Evolutionary conservation across 2,113 vertebrate species (phyloP).

Genomic region (Engystomops pustulosus): DNA sequence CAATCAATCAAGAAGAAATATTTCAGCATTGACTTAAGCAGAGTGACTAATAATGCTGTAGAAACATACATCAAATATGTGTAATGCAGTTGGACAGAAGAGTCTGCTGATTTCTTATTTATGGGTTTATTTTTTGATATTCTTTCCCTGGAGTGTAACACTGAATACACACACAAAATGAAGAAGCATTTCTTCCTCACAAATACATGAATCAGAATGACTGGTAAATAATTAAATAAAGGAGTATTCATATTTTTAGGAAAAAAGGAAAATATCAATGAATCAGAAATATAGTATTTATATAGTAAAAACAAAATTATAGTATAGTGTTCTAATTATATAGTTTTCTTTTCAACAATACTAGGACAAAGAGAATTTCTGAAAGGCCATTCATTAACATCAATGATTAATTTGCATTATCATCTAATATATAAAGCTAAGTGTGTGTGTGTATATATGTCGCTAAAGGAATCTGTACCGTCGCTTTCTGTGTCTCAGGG

Average conservation of each 20-base stretch:
- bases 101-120: conserved; percentile 81
- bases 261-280: not conserved
- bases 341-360: too few relatives aligned
- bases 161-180: conserved; percentile 69
- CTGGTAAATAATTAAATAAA: conserved; percentile 65
- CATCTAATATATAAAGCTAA: too few relatives aligned
- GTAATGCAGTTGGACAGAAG: conserved; percentile 77
- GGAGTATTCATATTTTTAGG: conserved; percentile 56
- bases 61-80: conserved; percentile 76
- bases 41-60: conserved; percentile 79
- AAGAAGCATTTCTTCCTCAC: conserved; percentile 61
- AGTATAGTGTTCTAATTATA: too few relatives aligned
- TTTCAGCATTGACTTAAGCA: conserved; percentile 77
- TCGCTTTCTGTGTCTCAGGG: too few relatives aligned
- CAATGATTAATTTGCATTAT: too few relatives aligned
- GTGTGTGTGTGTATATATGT: too few relatives aligned
- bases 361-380: too few relatives aligned
- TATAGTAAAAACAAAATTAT: too few relatives aligned
- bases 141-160: conserved; percentile 66
- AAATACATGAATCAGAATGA: conserved; percentile 63
- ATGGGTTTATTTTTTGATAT: conserved; percentile 76
- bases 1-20: conserved; percentile 80
- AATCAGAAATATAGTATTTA: not conserved
- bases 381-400: too few relatives aligned
- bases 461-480: too few relatives aligned